phyloP scores from a whole-genome alignment of 1,140 invertebrate species.

The Formica selysi region DNA sequence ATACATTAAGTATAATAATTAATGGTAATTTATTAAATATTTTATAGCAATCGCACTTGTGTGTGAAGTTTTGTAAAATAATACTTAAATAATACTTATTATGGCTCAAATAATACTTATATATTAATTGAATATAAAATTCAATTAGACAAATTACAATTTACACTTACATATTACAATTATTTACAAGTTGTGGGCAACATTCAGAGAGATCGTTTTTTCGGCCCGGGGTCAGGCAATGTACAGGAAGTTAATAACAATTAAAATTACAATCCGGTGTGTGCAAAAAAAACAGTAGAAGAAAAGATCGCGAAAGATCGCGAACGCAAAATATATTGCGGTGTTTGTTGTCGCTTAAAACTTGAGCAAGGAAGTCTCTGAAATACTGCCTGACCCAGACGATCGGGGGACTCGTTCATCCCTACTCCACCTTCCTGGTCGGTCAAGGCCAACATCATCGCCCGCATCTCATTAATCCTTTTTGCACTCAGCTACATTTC shows the following conservation, averaged over 20 bases:
- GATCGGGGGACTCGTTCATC: slow-evolving; percentile 75
- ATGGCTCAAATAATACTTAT: too few relatives aligned
- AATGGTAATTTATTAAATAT: neutral
- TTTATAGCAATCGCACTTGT: neutral
- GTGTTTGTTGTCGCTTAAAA: slow-evolving; percentile 70
- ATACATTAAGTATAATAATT: neutral
- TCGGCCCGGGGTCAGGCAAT: neutral
- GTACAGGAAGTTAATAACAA: neutral
- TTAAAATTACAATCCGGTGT: neutral
- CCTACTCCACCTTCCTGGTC: slow-evolving; percentile 78
- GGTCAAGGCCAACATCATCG: slow-evolving; percentile 82
- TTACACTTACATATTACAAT: neutral
- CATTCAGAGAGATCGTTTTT: neutral
- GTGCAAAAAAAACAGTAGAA: slow-evolving; percentile 2
- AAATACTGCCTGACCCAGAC: slow-evolving; percentile 75
- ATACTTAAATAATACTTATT: neutral
- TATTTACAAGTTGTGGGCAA: slow-evolving; percentile 7
- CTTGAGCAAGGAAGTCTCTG: slow-evolving; percentile 73
- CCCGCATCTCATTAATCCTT: slow-evolving; percentile 76
- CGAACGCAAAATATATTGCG: slow-evolving; percentile 57
- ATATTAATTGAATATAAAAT: neutral
- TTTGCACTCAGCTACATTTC: slow-evolving; percentile 64
- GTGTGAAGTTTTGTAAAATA: neutral
- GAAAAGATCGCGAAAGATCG: neutral
- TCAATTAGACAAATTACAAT: too few relatives aligned